These are phyloP conservation scores for Ophioninae sp. DNA, from an alignment of 2,888 invertebrate species.

Conservation along the genomic window DNA sequence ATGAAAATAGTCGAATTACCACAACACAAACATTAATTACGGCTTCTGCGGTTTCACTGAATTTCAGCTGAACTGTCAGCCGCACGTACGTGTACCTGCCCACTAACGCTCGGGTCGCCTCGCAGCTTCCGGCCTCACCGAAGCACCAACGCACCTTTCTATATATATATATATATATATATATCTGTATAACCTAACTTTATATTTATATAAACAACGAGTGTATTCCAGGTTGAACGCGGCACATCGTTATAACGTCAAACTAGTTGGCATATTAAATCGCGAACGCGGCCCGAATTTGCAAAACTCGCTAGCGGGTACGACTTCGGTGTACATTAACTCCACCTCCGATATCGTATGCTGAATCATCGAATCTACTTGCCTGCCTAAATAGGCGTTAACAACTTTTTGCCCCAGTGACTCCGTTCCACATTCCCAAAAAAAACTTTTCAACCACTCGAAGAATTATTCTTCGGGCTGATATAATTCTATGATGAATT, in stretches of 20 bases:
- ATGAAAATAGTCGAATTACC: conserved; percentile 60
- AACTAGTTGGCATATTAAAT: conserved; percentile 50
- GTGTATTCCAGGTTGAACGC: conserved; percentile 10
- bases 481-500: no score
- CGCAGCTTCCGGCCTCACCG: conserved; percentile 25
- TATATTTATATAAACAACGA: conserved; percentile 47
- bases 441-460: no score
- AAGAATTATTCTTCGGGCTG: no score
- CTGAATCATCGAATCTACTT: conserved; percentile 23
- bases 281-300: conserved; percentile 12
- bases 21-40: conserved; percentile 61
- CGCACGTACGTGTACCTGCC: conserved; percentile 45
- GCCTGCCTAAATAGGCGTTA: neutral
- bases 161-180: neutral
- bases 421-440: no score
- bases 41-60: conserved; percentile 54
- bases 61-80: conserved; percentile 59
- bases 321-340: conserved; percentile 7
- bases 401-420: neutral
- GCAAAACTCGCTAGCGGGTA: conserved; percentile 14
- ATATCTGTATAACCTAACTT: neutral
- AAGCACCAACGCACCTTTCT: no score
- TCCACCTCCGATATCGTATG: neutral
- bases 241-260: conserved; percentile 40
- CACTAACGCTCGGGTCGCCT: conserved; percentile 14